Conservation (phyloP, 1,140 invertebrate genomes). For the Macrostomum lignano region DNA sequence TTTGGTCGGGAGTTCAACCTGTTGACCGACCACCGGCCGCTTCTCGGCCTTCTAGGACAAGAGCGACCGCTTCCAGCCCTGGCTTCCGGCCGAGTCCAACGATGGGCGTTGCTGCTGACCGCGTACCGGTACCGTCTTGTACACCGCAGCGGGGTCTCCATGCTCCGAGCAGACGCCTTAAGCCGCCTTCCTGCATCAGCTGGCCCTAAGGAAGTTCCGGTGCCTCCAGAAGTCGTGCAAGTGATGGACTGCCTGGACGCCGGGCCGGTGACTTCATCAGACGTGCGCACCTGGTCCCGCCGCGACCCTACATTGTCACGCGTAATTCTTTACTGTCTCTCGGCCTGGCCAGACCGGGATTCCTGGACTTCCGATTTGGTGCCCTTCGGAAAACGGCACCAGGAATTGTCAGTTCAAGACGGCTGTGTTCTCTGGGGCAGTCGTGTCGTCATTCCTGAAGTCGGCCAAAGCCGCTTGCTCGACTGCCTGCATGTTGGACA, state of each 20-base stretch:
- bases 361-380: too few relatives aligned
- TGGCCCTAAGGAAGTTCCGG: too few relatives aligned
- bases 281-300: too few relatives aligned
- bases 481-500: conserved; percentile 22
- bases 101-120: conserved; percentile 17
- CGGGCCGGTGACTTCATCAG: too few relatives aligned
- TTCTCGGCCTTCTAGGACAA: conserved; percentile 12
- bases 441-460: conserved; percentile 9
- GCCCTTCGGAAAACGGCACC: too few relatives aligned
- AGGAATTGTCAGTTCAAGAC: too few relatives aligned
- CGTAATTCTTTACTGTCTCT: too few relatives aligned
- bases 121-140: conserved; percentile 17
- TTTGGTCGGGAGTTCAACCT: conserved; percentile 19
- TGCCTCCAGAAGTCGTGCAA: too few relatives aligned
- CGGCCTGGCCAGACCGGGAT: too few relatives aligned
- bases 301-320: too few relatives aligned
- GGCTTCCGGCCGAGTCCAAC: conserved; percentile 14
- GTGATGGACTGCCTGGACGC: too few relatives aligned
- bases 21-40: conserved; percentile 21
- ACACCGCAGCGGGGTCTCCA: conserved; percentile 10
- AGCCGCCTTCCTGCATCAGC: too few relatives aligned
- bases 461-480: conserved; percentile 13
- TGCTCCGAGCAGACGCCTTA: conserved; percentile 13
- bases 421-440: conserved; percentile 7
- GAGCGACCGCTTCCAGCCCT: conserved; percentile 10